phyloP scores from a whole-genome alignment of 2,113 vertebrate genomes.

The Potamarius usumacintae region DNA sequence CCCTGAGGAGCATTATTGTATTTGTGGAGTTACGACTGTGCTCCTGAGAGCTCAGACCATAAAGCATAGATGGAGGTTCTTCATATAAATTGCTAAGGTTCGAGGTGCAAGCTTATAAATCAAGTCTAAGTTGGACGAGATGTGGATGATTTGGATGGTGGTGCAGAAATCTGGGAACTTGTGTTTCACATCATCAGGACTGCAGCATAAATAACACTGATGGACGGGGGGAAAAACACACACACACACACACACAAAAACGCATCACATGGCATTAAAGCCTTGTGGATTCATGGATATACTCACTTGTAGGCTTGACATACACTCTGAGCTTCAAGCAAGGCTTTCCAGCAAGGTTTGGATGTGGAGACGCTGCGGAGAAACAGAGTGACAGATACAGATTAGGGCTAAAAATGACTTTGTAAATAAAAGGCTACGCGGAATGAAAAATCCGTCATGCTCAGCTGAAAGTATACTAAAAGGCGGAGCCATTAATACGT shows the following conservation, averaged over 20 bases:
- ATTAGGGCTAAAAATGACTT: not conserved
- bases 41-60: slow-evolving; percentile 37
- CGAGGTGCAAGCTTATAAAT: slow-evolving; percentile 25
- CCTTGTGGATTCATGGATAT: not conserved
- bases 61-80: slow-evolving; percentile 27
- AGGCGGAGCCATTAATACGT: slow-evolving; percentile 5
- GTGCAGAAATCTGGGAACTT: slow-evolving; percentile 12
- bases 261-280: slow-evolving; percentile 3
- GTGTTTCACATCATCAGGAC: not conserved
- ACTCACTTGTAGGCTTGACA: slow-evolving; percentile 85
- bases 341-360: slow-evolving; percentile 80
- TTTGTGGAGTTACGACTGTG: slow-evolving; percentile 20
- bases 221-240: not conserved
- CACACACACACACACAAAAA: no score
- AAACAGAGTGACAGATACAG: slow-evolving; percentile 38
- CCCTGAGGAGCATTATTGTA: slow-evolving; percentile 47
- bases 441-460: not conserved
- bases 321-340: slow-evolving; percentile 94
- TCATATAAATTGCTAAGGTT: slow-evolving; percentile 15
- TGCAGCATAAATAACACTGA: slow-evolving; percentile 38
- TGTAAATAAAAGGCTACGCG: slow-evolving; percentile 6
- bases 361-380: slow-evolving; percentile 82
- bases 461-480: slow-evolving; percentile 9
- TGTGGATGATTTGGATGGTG: not conserved
- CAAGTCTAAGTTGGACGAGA: not conserved